Conservation (phyloP, 1,140 invertebrate genomes). For the Drosophila rhopaloa region DNA sequence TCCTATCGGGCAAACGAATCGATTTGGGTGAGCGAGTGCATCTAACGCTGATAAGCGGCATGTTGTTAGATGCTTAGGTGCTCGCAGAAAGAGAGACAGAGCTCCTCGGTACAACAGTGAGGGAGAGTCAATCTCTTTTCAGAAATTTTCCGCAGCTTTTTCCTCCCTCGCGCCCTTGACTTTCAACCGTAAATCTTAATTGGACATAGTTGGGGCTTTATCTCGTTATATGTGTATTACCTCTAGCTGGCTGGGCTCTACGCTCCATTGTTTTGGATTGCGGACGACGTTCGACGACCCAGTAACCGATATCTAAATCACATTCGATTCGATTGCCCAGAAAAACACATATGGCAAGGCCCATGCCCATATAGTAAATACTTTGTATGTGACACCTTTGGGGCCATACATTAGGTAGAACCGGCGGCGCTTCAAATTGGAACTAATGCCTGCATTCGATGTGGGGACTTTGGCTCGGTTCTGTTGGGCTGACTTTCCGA, state of each 20-base stretch:
- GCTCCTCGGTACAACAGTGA: background rate
- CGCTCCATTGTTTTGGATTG: background rate
- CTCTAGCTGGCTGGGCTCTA: background rate
- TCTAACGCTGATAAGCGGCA: conserved; percentile 20
- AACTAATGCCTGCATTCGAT: conserved; percentile 49
- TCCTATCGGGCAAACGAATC: conserved; percentile 23
- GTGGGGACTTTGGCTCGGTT: conserved; percentile 14
- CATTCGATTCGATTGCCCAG: conserved; percentile 6
- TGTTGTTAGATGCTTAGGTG: conserved; percentile 8
- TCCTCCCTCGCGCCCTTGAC: conserved; percentile 45
- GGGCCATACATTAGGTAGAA: conserved; percentile 54
- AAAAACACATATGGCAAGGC: too few species aligned
- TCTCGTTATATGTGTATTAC: conserved; percentile 16
- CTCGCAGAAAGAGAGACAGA: background rate
- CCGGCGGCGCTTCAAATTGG: conserved; percentile 43
- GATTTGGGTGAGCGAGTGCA: conserved; percentile 37
- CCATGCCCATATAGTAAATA: background rate
- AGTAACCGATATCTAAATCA: conserved; percentile 46
- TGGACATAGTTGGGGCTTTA: conserved; percentile 44
- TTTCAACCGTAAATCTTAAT: conserved; percentile 67
- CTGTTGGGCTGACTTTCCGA: background rate
- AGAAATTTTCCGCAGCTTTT: background rate
- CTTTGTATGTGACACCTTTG: conserved; percentile 20
- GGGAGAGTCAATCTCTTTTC: background rate
- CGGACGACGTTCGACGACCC: conserved; percentile 12